Conservation (phyloP, 2,888 invertebrate genomes). For the Sminthurinus aureus region DNA sequence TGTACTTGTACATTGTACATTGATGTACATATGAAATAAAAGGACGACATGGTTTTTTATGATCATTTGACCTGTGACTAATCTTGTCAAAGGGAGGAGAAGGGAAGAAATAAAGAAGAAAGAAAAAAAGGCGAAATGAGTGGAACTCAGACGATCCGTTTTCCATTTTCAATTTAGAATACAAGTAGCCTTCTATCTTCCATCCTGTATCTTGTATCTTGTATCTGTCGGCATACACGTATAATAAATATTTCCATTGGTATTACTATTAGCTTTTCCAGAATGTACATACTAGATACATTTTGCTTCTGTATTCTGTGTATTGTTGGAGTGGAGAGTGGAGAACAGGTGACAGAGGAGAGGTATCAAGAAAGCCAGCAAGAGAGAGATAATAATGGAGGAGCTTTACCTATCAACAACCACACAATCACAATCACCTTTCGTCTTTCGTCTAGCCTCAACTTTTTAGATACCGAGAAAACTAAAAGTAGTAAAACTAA, state of each 20-base stretch:
- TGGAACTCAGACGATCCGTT: background rate
- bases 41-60: background rate
- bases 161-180: no score
- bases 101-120: background rate
- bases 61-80: background rate
- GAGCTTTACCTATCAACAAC: background rate
- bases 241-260: no score
- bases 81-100: background rate
- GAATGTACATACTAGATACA: no score
- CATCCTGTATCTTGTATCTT: no score
- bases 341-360: background rate
- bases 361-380: background rate
- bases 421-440: background rate
- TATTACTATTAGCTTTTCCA: no score
- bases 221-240: no score
- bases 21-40: background rate
- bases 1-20: background rate
- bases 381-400: slow-evolving; percentile 2
- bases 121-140: background rate
- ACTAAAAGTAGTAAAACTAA: no score
- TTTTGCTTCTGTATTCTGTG: background rate
- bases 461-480: no score
- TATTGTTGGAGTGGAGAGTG: background rate
- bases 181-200: no score
- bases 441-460: slow-evolving; percentile 6